These are phyloP conservation scores for Calonectris borealis DNA, from an alignment of 2,113 vertebrate species.

Conservation along the genomic window DNA sequence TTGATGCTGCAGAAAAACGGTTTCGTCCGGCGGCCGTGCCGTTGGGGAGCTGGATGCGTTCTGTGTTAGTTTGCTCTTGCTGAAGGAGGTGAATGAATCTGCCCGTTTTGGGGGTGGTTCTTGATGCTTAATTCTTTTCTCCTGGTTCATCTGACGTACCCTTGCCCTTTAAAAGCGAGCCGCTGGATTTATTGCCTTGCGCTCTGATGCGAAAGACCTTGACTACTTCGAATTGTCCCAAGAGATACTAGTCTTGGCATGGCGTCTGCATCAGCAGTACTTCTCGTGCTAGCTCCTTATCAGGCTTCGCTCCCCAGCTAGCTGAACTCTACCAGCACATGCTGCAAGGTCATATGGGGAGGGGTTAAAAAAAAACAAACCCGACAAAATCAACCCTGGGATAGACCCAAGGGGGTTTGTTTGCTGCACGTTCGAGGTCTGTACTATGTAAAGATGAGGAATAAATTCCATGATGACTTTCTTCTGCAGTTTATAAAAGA, in stretches of 20 bases:
- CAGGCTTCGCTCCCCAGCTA: not conserved
- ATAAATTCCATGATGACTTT: not conserved
- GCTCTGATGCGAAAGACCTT: not conserved
- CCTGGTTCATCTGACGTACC: accelerated
- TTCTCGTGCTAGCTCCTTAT: not conserved
- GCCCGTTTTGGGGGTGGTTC: not conserved
- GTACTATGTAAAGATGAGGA: not conserved
- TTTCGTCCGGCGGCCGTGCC: not conserved
- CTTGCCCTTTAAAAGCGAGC: not conserved
- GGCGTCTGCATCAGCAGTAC: not conserved
- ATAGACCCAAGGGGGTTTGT: not conserved
- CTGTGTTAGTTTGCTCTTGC: not conserved
- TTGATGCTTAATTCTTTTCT: not conserved
- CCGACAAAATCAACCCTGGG: not conserved
- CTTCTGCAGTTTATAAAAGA: conserved; percentile 52
- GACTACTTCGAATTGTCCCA: not conserved
- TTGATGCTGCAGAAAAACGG: not conserved
- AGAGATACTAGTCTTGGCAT: not conserved
- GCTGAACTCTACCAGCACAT: not conserved
- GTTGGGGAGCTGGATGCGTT: not conserved
- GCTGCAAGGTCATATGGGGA: not conserved
- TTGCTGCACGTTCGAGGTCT: not conserved
- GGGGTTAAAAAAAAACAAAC: not conserved
- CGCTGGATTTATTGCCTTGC: not conserved
- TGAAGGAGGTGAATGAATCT: not conserved